A percentile compares a stretch with the other conserved stretches of the same genome.
phyloP scores from a whole-genome alignment of 2,113 vertebrate species.

The Etia nguti region DNA sequence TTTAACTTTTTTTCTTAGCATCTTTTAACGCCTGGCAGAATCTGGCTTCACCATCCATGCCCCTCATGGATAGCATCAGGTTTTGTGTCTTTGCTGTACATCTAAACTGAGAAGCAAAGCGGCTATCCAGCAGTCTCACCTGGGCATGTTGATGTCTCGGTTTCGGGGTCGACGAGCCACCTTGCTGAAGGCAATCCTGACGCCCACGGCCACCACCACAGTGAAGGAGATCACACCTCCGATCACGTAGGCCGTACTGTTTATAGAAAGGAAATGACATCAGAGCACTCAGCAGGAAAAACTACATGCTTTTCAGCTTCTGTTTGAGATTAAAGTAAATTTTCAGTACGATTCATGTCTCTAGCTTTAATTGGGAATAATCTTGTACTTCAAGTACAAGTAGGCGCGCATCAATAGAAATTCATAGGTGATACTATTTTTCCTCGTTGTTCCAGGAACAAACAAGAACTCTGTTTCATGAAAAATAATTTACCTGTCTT shows the following conservation, averaged over 20 bases:
- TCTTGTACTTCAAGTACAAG: background rate
- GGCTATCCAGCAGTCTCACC: conserved; percentile 59
- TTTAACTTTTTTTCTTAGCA: background rate
- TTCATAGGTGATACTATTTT: background rate
- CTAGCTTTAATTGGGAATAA: background rate
- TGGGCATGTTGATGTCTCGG: conserved; percentile 85
- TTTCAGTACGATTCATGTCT: background rate
- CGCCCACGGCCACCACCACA: conserved; percentile 80
- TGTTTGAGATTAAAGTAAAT: background rate
- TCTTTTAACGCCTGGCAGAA: background rate
- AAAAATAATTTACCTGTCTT: background rate
- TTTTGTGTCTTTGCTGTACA: background rate
- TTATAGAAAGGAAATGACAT: rapidly evolving
- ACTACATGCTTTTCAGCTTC: background rate
- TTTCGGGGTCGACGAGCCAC: conserved; percentile 81
- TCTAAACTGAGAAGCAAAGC: background rate
- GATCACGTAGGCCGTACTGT: conserved; percentile 85
- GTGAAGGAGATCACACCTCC: conserved; percentile 89
- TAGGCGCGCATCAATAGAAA: background rate
- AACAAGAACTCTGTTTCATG: background rate
- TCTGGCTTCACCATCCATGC: background rate
- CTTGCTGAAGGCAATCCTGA: conserved; percentile 87
- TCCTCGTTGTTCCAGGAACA: background rate
- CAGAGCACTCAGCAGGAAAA: background rate
- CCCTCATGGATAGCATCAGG: rapidly evolving